phyloP scores from a whole-genome alignment of 2,888 invertebrate species.

The Drosophila mimica region DNA sequence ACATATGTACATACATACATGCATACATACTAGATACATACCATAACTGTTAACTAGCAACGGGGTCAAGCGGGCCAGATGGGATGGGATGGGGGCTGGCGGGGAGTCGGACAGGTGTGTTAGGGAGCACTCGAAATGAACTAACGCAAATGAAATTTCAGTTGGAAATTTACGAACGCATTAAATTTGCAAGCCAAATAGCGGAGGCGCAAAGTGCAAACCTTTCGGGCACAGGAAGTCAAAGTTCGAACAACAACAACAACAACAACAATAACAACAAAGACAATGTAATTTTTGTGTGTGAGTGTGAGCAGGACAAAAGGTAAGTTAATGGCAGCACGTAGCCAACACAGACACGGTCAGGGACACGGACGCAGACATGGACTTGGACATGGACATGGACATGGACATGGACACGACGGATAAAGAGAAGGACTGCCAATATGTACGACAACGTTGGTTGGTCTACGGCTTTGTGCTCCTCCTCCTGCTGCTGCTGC shows the following conservation, averaged over 20 bases:
- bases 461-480: conserved; percentile 7
- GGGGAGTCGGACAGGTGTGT: not conserved
- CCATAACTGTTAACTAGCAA: conserved; percentile 12
- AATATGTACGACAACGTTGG: conserved; percentile 38
- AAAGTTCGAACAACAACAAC: conserved; percentile 55
- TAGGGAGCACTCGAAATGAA: conserved; percentile 56
- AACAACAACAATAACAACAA: conserved; percentile 19
- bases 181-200: conserved; percentile 73
- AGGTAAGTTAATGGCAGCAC: conserved; percentile 71
- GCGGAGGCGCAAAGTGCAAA: conserved; percentile 65
- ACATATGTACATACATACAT: not conserved
- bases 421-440: conserved; percentile 27
- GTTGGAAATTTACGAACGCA: conserved; percentile 65
- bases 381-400: not conserved
- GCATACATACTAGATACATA: not conserved
- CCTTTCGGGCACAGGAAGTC: conserved; percentile 68
- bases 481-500: conserved; percentile 4
- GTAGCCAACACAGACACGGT: conserved; percentile 37
- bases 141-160: conserved; percentile 71
- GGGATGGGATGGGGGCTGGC: not conserved
- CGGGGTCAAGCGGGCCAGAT: not conserved
- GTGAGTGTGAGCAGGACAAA: conserved; percentile 21
- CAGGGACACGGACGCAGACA: conserved; percentile 3
- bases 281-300: conserved; percentile 44
- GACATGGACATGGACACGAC: conserved; percentile 4